phyloP scores from a whole-genome alignment of 2,113 vertebrate species.

The Columba livia region DNA sequence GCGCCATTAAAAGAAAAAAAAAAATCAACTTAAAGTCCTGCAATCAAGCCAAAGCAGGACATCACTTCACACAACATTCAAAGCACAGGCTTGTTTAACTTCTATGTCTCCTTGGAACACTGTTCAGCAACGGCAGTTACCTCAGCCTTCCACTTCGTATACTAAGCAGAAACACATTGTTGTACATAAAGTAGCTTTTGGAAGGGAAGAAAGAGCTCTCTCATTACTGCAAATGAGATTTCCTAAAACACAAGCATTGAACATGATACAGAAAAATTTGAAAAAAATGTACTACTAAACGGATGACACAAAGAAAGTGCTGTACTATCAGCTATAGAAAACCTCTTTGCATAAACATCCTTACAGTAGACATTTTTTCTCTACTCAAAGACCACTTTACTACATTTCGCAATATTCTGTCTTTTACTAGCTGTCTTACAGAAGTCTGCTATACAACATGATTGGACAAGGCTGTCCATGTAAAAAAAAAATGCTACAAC shows the following conservation, averaged over 20 bases:
- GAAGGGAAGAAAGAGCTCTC: slow-evolving; percentile 10
- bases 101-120: neutral
- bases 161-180: slow-evolving; percentile 10
- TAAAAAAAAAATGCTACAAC: neutral
- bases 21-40: neutral
- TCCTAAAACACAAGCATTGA: neutral
- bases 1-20: neutral
- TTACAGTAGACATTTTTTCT: slow-evolving; percentile 1
- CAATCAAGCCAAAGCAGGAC: neutral
- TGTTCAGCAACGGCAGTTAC: neutral
- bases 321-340: neutral
- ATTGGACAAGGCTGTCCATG: neutral
- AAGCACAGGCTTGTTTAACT: neutral
- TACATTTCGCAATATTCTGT: neutral
- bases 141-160: neutral
- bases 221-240: neutral
- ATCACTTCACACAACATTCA: neutral
- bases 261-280: neutral
- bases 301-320: slow-evolving; percentile 15
- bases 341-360: neutral
- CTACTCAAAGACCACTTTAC: neutral
- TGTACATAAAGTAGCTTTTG: neutral
- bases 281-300: neutral
- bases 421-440: neutral
- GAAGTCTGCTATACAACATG: neutral